Evolutionary conservation across 2,888 invertebrate genomes (phyloP).

Genomic region (Tethea ocularis): DNA sequence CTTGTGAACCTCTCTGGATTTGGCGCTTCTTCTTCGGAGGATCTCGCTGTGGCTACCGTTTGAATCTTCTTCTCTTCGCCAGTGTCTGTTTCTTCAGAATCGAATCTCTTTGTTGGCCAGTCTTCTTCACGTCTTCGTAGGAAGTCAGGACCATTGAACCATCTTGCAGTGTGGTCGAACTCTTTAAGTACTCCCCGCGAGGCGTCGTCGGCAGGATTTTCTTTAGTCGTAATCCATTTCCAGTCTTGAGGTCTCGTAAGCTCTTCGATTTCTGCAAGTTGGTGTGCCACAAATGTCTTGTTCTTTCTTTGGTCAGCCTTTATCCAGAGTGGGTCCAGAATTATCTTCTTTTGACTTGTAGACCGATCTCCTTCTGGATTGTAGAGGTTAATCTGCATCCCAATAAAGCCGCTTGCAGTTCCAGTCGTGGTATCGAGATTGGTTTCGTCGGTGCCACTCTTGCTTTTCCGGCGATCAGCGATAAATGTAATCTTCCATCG

Average conservation of each 20-base stretch:
- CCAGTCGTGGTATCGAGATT: background rate
- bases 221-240: conserved; percentile 13
- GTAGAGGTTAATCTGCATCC: conserved; percentile 15
- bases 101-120: no score
- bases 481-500: background rate
- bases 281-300: conserved; percentile 21
- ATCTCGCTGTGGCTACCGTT: no score
- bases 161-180: background rate
- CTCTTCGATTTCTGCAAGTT: conserved; percentile 21
- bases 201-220: conserved; percentile 19
- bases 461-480: background rate
- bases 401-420: conserved; percentile 9
- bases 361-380: conserved; percentile 10
- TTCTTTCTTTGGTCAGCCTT: conserved; percentile 12
- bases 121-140: background rate
- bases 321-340: conserved; percentile 25
- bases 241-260: conserved; percentile 9
- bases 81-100: no score
- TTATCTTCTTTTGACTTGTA: background rate
- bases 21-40: no score
- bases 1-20: no score
- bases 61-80: no score
- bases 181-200: background rate
- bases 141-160: conserved; percentile 6
- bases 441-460: background rate